Percentiles rank a stretch among this genome's conserved stretches.
phyloP scores from a whole-genome alignment of 2,797 vertebrate species.

The Sternotherus odoratus region DNA sequence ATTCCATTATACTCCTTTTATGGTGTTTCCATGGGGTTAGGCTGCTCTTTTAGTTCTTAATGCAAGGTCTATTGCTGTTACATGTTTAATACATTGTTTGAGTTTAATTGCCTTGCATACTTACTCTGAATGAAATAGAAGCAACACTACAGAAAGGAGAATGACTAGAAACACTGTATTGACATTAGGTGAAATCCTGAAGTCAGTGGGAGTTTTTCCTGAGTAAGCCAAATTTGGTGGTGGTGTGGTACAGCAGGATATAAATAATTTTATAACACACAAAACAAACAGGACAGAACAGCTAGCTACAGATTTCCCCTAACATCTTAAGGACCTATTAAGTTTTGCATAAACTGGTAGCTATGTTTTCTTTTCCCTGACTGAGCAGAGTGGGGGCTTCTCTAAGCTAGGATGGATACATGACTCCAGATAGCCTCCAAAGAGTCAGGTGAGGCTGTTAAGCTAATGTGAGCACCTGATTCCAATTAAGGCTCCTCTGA shows the following conservation, averaged over 20 bases:
- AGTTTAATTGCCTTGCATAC: background rate
- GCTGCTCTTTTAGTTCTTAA: slow-evolving; percentile 22
- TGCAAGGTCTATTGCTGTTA: background rate
- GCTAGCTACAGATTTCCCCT: background rate
- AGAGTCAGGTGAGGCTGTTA: no score
- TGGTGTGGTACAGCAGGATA: no score
- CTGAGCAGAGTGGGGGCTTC: no score
- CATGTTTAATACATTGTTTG: slow-evolving; percentile 38
- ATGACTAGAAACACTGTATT: background rate
- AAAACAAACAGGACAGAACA: no score
- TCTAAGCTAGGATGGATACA: no score
- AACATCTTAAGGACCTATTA: background rate
- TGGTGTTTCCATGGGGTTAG: background rate
- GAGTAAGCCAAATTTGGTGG: background rate
- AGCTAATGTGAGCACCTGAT: no score
- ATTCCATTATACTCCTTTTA: slow-evolving; percentile 26
- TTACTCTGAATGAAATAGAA: background rate
- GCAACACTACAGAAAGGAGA: background rate
- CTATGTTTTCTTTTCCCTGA: no score
- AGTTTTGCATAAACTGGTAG: background rate
- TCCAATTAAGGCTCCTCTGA: no score
- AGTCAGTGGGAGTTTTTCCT: background rate
- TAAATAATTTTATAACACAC: no score
- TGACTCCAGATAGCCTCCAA: no score
- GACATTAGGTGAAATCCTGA: background rate